These are phyloP conservation scores for Craseonycteris thonglongyai DNA, from an alignment of 2,113 vertebrate species.

Conservation along the genomic window DNA sequence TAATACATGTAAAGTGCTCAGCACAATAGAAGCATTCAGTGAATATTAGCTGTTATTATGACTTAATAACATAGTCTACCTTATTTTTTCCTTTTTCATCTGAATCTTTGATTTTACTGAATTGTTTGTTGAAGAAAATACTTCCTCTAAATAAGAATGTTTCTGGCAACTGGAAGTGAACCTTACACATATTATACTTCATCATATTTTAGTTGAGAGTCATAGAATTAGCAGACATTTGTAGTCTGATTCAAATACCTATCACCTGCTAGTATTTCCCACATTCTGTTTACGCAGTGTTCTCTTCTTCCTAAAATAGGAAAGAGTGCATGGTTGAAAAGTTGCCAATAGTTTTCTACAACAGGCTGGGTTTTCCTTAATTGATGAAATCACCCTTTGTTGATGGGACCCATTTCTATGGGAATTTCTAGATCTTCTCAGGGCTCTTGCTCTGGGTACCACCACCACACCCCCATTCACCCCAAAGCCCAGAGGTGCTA, in stretches of 20 bases:
- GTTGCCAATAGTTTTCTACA: background rate
- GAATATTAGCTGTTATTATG: background rate
- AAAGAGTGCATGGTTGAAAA: background rate
- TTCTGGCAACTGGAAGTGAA: conserved; percentile 1
- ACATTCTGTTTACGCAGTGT: background rate
- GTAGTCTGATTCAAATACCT: background rate
- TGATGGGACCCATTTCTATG: background rate
- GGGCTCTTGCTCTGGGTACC: background rate
- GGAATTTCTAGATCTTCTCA: background rate
- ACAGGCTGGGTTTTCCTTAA: background rate
- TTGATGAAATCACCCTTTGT: background rate
- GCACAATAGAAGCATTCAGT: background rate
- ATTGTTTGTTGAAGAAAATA: background rate
- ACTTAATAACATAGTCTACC: background rate
- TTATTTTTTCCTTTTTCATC: background rate
- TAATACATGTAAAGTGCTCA: background rate
- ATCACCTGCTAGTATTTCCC: background rate
- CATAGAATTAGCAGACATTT: background rate
- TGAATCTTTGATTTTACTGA: background rate
- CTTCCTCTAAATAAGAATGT: background rate
- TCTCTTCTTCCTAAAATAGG: conserved; percentile 26
- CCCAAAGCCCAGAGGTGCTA: background rate
- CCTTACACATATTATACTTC: background rate
- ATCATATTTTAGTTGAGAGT: background rate
- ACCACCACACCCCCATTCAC: no score